A percentile compares a stretch with the other conserved stretches of the same genome.
Conservation (phyloP, 1,140 invertebrate species). For the Drosophila arizonae region DNA sequence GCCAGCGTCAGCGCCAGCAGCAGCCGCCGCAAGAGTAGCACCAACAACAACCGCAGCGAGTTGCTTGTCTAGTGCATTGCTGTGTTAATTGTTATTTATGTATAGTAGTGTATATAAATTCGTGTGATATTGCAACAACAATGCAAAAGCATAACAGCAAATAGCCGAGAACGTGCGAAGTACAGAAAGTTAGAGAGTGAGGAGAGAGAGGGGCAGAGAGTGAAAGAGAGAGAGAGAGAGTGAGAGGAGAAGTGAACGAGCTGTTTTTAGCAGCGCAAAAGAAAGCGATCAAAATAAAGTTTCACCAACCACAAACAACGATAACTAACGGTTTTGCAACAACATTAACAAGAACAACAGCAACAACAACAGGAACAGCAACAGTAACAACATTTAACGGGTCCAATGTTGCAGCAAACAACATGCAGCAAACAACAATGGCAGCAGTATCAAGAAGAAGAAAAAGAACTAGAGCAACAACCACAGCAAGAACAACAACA, state of each 20-base stretch:
- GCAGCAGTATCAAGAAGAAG: slow-evolving; percentile 50
- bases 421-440: slow-evolving; percentile 73
- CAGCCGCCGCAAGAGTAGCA: slow-evolving; percentile 21
- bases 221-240: background rate
- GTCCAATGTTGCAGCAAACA: slow-evolving; percentile 79
- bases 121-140: slow-evolving; percentile 68
- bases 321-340: slow-evolving; percentile 68
- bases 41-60: slow-evolving; percentile 23
- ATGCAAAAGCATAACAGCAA: slow-evolving; percentile 29
- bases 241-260: background rate
- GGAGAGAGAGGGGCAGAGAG: background rate
- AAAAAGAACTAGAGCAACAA: slow-evolving; percentile 41
- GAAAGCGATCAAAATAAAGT: slow-evolving; percentile 20
- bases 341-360: slow-evolving; percentile 28
- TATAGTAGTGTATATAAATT: slow-evolving; percentile 71
- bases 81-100: slow-evolving; percentile 78
- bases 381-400: slow-evolving; percentile 58
- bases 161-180: background rate
- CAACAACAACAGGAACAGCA: slow-evolving; percentile 36
- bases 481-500: slow-evolving; percentile 28
- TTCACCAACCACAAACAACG: slow-evolving; percentile 63
- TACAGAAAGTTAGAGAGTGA: slow-evolving; percentile 1
- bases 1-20: slow-evolving; percentile 27
- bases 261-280: background rate
- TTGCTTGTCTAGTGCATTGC: slow-evolving; percentile 40